Conservation (phyloP, 2,888 invertebrate genomes). For the Thysanoteuthis rhombus region DNA sequence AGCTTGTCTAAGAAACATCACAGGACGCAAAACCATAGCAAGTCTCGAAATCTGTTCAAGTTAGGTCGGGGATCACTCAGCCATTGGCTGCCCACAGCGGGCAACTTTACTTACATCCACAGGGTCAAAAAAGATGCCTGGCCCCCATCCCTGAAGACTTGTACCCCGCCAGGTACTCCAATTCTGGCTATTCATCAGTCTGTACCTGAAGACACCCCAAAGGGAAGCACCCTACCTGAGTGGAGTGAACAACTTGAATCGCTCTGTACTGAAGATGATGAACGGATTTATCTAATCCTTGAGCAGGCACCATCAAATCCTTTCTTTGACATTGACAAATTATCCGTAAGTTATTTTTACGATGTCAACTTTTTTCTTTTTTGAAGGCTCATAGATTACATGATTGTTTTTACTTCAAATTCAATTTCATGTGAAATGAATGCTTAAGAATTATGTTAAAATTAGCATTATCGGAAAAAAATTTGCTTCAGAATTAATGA, state of each 20-base stretch:
- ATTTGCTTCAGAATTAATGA: too few relatives aligned
- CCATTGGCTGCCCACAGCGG: neutral
- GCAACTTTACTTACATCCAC: neutral
- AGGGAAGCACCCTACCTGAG: neutral
- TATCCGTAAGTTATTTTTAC: neutral
- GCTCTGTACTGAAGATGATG: constrained; percentile 14
- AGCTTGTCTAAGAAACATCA: neutral
- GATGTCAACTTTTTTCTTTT: too few relatives aligned
- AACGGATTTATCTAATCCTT: constrained; percentile 19
- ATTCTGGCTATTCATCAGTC: constrained; percentile 27
- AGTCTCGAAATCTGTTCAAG: neutral
- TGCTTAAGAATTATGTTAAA: too few relatives aligned
- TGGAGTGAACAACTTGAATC: constrained; percentile 24
- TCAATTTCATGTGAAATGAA: too few relatives aligned
- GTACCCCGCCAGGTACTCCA: constrained; percentile 24
- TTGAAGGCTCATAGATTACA: too few relatives aligned
- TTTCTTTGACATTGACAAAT: constrained; percentile 18
- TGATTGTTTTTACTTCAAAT: too few relatives aligned
- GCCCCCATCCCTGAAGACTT: constrained; percentile 1
- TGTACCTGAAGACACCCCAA: constrained; percentile 20
- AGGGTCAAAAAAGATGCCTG: constrained; percentile 21
- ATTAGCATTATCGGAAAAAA: too few relatives aligned
- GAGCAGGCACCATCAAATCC: constrained; percentile 28
- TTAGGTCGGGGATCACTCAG: neutral
- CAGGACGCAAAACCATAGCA: neutral